Evolutionary conservation across 2,113 vertebrate genomes (phyloP), one percentile per base, ranked within the genome.

Genomic region (Australoheros scitulus): DNA sequence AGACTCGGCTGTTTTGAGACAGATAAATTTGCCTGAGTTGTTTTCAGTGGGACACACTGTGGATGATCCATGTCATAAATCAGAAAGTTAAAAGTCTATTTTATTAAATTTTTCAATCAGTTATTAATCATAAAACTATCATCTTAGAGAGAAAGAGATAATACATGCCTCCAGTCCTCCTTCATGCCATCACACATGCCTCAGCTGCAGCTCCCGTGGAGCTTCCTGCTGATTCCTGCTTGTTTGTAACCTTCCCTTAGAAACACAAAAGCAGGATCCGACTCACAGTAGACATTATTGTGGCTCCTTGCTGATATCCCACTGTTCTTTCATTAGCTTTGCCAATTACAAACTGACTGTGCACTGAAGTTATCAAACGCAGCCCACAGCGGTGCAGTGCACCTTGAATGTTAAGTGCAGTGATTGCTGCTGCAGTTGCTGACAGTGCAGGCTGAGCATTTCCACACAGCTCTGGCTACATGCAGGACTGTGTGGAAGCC

Each of bases 391-490:
- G 11, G 59, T 52, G 57, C 64, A 32, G 26, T 61, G 61, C 36
- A 41, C 36, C 20, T 9, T 64, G 20, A 64, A 38, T 41, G 20
- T 38, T 38, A 38, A 41, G 13, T 65, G 52, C 32, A 36, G 26
- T 29, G 36, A 82, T 83, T 70, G 17, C n/a, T 32, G 18, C 70
- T 77, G 70, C 70, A 59, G 68, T 34, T 7, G 11, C 68, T 72
- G 76, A 47, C 32, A 11, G 36, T 11, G 61, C 80, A 64, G 61
- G 41, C 56, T 29, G 13, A 65, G 43, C 15, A 2, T 79, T 76
- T 63, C 4, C 50, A 34, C 50, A n/a, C 58, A 41, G 58, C n/a
- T 82, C 36, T 50, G n/a, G 38, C 32, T 79, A 7, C 34, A 26
- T 41, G 18, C 41, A n/a, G 56, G 32, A 61, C 47, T 70, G 81